Evolutionary conservation across 2,113 vertebrate species (phyloP).

Genomic region (Plectropomus leopardus): DNA sequence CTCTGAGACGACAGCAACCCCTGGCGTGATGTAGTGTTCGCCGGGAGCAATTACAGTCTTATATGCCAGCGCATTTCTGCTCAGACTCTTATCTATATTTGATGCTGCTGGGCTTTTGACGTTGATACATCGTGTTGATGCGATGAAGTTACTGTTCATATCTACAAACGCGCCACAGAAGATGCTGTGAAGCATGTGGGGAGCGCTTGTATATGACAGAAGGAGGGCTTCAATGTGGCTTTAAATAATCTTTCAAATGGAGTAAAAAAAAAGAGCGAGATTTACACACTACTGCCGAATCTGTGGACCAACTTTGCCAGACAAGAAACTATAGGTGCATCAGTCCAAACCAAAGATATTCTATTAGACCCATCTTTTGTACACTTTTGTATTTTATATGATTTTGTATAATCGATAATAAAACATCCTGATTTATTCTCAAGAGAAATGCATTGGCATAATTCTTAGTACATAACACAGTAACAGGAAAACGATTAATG

Average conservation of each 20-base stretch:
- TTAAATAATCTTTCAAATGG: background rate
- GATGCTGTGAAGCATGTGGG: background rate
- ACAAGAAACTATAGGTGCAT: background rate
- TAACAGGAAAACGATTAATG: background rate
- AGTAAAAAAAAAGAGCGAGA: background rate
- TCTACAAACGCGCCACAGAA: constrained; percentile 18
- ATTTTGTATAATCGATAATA: background rate
- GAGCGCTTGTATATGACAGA: background rate
- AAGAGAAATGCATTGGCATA: background rate
- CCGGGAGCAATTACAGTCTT: constrained; percentile 55
- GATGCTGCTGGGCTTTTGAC: constrained; percentile 25
- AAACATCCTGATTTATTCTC: background rate
- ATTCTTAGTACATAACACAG: background rate
- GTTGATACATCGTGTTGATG: background rate
- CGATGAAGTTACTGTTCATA: constrained; percentile 11
- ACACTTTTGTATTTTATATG: background rate
- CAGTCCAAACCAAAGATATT: background rate
- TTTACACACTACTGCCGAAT: background rate
- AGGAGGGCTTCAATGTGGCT: background rate
- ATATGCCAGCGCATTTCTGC: constrained; percentile 25
- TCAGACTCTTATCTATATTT: constrained; percentile 60
- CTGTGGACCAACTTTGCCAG: background rate
- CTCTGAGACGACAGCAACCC: constrained; percentile 54
- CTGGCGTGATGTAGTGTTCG: constrained; percentile 37
- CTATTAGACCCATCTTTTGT: too few relatives aligned